phyloP scores from a whole-genome alignment of 2,888 invertebrate species.

The Caenorhabditis sulstoni region DNA sequence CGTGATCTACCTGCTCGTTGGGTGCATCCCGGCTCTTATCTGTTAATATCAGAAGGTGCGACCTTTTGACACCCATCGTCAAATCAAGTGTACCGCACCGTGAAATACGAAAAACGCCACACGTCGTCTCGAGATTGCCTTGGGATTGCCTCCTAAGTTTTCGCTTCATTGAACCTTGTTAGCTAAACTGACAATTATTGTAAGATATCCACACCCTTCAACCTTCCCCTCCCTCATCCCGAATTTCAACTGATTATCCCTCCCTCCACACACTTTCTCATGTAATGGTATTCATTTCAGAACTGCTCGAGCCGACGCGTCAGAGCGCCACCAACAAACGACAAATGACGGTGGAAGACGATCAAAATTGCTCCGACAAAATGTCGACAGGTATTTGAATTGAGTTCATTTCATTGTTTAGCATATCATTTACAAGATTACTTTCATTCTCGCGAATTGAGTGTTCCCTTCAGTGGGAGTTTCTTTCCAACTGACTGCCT shows the following conservation, averaged over 20 bases:
- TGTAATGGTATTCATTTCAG: constrained; percentile 40
- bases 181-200: constrained; percentile 60
- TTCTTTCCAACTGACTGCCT: too few species aligned
- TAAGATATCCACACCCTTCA: constrained; percentile 44
- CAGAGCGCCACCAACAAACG: constrained; percentile 46
- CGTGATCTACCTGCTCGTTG: neutral
- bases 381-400: constrained; percentile 50
- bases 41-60: constrained; percentile 37
- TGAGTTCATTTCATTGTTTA: too few species aligned
- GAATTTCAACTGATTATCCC: constrained; percentile 29
- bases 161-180: constrained; percentile 59
- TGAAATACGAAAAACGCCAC: constrained; percentile 48
- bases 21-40: constrained; percentile 10
- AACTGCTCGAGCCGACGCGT: constrained; percentile 56
- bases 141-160: constrained; percentile 56
- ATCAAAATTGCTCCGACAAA: constrained; percentile 57
- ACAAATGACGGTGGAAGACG: constrained; percentile 66
- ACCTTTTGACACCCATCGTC: constrained; percentile 53
- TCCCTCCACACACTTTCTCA: neutral
- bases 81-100: constrained; percentile 52
- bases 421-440: too few species aligned
- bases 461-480: too few species aligned
- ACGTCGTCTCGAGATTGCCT: constrained; percentile 51
- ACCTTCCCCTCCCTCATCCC: constrained; percentile 11
- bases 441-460: too few species aligned